phyloP scores from a whole-genome alignment of 2,888 invertebrate genomes.

The Tetragonula carbonaria region DNA sequence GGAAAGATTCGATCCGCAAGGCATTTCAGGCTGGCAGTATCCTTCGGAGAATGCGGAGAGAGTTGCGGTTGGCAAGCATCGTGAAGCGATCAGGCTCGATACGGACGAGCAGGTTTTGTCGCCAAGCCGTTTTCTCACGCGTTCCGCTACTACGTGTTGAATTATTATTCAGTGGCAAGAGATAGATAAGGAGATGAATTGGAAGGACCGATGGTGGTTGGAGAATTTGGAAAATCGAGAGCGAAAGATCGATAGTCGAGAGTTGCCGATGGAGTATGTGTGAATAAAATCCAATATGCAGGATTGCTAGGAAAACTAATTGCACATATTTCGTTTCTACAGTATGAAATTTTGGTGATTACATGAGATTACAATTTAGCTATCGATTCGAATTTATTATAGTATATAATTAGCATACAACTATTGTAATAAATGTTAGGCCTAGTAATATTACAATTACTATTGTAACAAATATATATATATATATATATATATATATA shows the following conservation, averaged over 20 bases:
- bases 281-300: neutral
- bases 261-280: too few relatives aligned
- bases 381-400: too few relatives aligned
- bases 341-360: neutral
- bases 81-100: neutral
- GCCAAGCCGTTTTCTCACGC: neutral
- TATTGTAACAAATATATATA: too few relatives aligned
- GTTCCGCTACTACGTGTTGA: neutral
- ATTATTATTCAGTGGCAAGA: neutral
- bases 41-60: neutral
- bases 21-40: too few relatives aligned
- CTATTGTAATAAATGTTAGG: too few relatives aligned
- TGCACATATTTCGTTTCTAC: neutral
- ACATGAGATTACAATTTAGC: too few relatives aligned
- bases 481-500: too few relatives aligned
- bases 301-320: neutral
- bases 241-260: neutral
- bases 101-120: neutral
- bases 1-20: constrained; percentile 45
- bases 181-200: neutral
- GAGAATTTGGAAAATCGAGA: neutral
- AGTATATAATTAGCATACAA: too few relatives aligned
- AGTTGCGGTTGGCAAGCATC: neutral
- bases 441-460: too few relatives aligned
- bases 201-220: neutral